Conservation (phyloP, 2,113 vertebrate genomes). For the Trachemys scripta region DNA sequence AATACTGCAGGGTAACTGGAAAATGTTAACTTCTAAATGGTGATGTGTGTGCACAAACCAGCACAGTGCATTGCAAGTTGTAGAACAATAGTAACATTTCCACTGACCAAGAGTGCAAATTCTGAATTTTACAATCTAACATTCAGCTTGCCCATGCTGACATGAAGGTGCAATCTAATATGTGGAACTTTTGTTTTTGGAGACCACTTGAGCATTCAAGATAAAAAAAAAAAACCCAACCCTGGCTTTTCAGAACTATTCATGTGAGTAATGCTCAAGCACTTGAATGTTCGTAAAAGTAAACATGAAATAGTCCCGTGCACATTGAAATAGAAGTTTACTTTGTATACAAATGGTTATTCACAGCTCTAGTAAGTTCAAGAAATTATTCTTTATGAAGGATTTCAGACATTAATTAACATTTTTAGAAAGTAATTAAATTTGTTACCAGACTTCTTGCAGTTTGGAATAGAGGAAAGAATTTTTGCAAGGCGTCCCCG, state of each 20-base stretch:
- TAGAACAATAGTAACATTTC: accelerated
- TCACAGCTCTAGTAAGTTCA: background rate
- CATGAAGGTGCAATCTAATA: background rate
- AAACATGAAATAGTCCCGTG: accelerated
- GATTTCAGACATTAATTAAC: background rate
- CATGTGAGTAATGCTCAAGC: accelerated
- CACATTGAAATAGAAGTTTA: accelerated
- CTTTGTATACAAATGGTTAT: accelerated
- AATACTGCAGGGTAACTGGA: too few species aligned
- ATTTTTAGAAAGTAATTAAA: background rate
- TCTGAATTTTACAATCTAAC: accelerated
- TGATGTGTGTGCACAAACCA: accelerated
- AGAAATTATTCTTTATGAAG: background rate
- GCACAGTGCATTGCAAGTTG: background rate
- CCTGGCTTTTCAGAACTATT: accelerated
- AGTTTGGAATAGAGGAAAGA: background rate
- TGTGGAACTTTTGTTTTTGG: accelerated
- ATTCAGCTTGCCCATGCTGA: accelerated
- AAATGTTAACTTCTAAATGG: background rate
- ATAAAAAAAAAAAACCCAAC: too few species aligned
- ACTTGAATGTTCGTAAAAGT: accelerated
- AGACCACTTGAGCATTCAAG: accelerated
- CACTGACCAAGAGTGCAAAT: accelerated
- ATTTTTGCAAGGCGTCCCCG: background rate
- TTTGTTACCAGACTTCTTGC: background rate